Percentiles rank a stretch among this genome's conserved stretches.
Conservation (phyloP, 2,888 invertebrate genomes). For the Lithodes maja region DNA sequence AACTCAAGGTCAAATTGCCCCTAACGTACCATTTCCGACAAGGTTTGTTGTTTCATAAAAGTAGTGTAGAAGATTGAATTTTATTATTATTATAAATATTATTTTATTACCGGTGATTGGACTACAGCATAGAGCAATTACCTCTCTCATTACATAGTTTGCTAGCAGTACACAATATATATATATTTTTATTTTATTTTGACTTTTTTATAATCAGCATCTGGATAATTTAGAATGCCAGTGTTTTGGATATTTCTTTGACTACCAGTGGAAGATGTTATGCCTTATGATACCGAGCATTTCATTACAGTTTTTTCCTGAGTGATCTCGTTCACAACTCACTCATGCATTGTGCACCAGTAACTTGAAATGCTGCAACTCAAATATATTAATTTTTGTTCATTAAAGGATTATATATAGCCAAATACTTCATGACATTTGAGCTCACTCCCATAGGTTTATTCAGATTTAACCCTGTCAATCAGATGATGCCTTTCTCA, state of each 20-base stretch:
- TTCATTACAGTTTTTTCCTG: constrained; percentile 33
- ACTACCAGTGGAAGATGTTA: constrained; percentile 40
- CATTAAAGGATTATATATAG: background rate
- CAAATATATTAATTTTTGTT: too few relatives aligned
- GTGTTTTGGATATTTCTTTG: constrained; percentile 48
- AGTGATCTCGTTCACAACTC: constrained; percentile 35
- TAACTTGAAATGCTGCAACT: constrained; percentile 55
- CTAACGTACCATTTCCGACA: constrained; percentile 69
- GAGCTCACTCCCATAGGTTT: background rate
- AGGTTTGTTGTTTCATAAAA: constrained; percentile 58
- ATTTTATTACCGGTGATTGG: background rate
- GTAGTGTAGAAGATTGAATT: constrained; percentile 57
- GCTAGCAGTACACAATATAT: constrained; percentile 60
- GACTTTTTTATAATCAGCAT: constrained; percentile 47
- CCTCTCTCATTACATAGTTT: constrained; percentile 56
- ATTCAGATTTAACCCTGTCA: background rate
- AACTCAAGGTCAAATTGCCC: constrained; percentile 68
- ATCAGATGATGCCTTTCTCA: too few relatives aligned
- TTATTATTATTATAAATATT: constrained; percentile 46
- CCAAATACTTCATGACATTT: background rate
- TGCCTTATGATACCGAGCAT: constrained; percentile 47
- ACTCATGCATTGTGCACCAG: constrained; percentile 59
- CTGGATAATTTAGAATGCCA: constrained; percentile 58
- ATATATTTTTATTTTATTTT: constrained; percentile 15
- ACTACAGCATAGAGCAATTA: constrained; percentile 40